Evolutionary conservation across 2,888 invertebrate genomes (phyloP), one percentile per base, ranked within the genome.

Genomic region (Latheticus oryzae): DNA sequence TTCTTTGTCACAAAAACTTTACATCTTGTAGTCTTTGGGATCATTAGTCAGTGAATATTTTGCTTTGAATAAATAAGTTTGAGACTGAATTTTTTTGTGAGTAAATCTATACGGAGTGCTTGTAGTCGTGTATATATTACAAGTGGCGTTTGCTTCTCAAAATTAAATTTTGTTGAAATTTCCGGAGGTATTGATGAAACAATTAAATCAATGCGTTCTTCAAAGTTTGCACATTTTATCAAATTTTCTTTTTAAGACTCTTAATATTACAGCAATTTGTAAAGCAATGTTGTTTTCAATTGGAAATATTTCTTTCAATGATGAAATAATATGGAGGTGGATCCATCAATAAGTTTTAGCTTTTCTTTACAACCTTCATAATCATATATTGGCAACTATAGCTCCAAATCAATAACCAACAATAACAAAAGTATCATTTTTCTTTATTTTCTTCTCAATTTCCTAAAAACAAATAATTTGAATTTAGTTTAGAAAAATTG

Each of bases 181-280:
- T 51, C 37, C 3, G n/a, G 5, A 3, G 51, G 51, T 9, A 30
- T 15, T 4, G 30, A 11, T 3, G 19, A 5, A 15, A 8, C 5
- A 19, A n/a, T 5, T 7, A 19, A 1, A 5, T 28, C 28, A 13
- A 33, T 16, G 1, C 15, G 7, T 1, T 13, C 16, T 5, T 9
- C 28, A 28, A 28, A 28, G 7, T 13, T 13, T 15, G 17, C 5
- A 33, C 17, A 33, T 5, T n/a, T 12, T 2, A 16, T 2, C 7
- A 33, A 5, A 15, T 33, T 40, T 23, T 19, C 47, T 13, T 47
- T 47, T n/a, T 47, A 50, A n/a, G 8, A 50, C 9, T 12, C 37
- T 80, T 35, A 81, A 75, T 4, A 87, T 71, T 1, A 87, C 67
- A 53, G 76, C 80, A 66, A 82, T 84, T 68, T 88, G 83, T 0